Percentiles rank a stretch among this genome's conserved stretches.
phyloP scores from a whole-genome alignment of 1,140 invertebrate genomes.

The Drosophila tsacasi region DNA sequence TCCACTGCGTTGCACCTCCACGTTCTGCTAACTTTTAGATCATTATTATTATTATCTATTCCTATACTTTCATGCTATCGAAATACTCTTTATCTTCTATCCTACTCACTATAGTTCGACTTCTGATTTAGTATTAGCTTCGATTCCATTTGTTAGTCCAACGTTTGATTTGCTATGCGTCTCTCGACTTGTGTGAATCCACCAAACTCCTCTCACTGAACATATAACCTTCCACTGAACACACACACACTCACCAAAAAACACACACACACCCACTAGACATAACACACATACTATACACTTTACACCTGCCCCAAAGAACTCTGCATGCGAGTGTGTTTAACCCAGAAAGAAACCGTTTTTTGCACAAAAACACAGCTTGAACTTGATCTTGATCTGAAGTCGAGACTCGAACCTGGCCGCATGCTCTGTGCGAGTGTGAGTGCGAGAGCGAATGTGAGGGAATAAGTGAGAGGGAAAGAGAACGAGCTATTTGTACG shows the following conservation, averaged over 20 bases:
- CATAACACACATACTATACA: constrained; percentile 35
- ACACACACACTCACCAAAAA: constrained; percentile 23
- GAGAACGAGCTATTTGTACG: constrained; percentile 25
- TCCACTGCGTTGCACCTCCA: constrained; percentile 21
- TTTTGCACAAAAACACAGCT: constrained; percentile 48
- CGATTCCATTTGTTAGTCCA: constrained; percentile 50
- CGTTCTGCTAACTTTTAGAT: constrained; percentile 42
- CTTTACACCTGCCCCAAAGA: constrained; percentile 16
- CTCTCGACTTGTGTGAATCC: constrained; percentile 59
- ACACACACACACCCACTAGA: constrained; percentile 17
- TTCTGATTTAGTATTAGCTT: constrained; percentile 51
- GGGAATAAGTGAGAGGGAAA: constrained; percentile 10
- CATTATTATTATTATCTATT: constrained; percentile 30
- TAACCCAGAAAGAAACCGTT: constrained; percentile 41
- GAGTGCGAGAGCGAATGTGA: constrained; percentile 16
- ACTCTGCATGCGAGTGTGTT: constrained; percentile 56
- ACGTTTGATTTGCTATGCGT: constrained; percentile 75
- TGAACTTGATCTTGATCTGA: constrained; percentile 51
- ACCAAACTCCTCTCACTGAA: constrained; percentile 17
- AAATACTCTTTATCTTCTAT: constrained; percentile 45
- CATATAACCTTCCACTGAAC: constrained; percentile 7
- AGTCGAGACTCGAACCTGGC: constrained; percentile 40
- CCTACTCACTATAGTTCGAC: constrained; percentile 55
- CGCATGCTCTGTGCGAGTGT: constrained; percentile 34
- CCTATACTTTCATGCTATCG: constrained; percentile 49